A percentile compares a stretch with the other conserved stretches of the same genome.
These are phyloP conservation scores for Campoletis raptor DNA, from an alignment of 2,888 invertebrate genomes.

Conservation along the genomic window DNA sequence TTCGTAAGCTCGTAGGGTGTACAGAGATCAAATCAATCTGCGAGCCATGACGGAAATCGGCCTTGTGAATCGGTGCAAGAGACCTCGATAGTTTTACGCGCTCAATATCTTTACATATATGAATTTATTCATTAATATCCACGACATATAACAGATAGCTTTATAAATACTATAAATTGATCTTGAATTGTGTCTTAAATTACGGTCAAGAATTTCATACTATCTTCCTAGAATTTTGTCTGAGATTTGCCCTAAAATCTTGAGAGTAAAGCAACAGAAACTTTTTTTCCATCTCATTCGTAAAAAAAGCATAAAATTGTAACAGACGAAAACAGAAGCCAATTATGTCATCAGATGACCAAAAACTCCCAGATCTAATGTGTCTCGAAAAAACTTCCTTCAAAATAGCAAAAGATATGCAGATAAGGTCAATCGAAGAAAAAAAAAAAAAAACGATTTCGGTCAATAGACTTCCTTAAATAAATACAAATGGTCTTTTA, in stretches of 20 bases:
- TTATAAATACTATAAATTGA: slow-evolving; percentile 10
- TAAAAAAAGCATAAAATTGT: background rate
- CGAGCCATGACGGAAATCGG: slow-evolving; percentile 73
- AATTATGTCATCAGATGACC: background rate
- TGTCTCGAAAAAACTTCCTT: background rate
- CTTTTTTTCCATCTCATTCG: background rate
- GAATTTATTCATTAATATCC: slow-evolving; percentile 31
- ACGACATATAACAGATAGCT: slow-evolving; percentile 18
- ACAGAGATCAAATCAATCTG: slow-evolving; percentile 69
- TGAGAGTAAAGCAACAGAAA: background rate
- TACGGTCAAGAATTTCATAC: background rate
- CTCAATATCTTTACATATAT: slow-evolving; percentile 32
- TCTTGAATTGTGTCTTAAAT: background rate
- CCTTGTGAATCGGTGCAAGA: slow-evolving; percentile 70
- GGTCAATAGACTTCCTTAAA: background rate
- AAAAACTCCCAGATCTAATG: background rate
- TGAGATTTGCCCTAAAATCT: background rate
- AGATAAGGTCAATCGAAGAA: background rate
- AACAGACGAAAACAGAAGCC: background rate
- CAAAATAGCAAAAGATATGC: background rate
- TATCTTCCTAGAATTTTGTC: background rate
- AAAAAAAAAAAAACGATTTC: background rate
- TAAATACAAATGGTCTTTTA: background rate
- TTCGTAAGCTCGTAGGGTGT: slow-evolving; percentile 59
- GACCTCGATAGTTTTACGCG: slow-evolving; percentile 59